Percentiles rank a stretch among this genome's conserved stretches.
These are phyloP conservation scores for Lasius platythorax DNA, from an alignment of 2,888 invertebrate species.

Conservation along the genomic window DNA sequence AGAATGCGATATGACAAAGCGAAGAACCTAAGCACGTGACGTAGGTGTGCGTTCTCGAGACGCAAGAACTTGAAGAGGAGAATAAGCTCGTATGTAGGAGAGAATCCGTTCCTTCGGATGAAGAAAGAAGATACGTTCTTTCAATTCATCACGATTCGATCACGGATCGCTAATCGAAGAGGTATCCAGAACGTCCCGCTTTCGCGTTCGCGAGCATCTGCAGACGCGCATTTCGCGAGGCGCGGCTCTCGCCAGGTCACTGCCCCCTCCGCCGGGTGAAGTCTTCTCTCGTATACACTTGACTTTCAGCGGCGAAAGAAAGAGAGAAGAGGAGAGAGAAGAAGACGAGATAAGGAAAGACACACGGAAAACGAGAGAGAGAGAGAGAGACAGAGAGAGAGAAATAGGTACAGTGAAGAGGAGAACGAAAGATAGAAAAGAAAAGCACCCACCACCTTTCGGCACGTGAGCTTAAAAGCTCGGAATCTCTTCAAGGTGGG, in stretches of 20 bases:
- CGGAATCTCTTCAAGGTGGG: slow-evolving; percentile 44
- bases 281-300: slow-evolving; percentile 75
- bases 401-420: slow-evolving; percentile 32
- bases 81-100: not conserved
- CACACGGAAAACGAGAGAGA: slow-evolving; percentile 19
- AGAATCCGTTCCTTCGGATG: not conserved
- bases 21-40: slow-evolving; percentile 31
- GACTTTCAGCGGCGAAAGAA: slow-evolving; percentile 68
- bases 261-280: slow-evolving; percentile 78
- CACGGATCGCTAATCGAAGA: slow-evolving; percentile 33
- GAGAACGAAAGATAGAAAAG: slow-evolving; percentile 53
- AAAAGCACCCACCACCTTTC: slow-evolving; percentile 38
- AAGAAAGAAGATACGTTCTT: not conserved
- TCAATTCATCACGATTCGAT: not conserved
- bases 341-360: slow-evolving; percentile 20
- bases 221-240: slow-evolving; percentile 80
- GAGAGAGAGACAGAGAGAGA: slow-evolving; percentile 5
- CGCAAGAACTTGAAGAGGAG: slow-evolving; percentile 8
- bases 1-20: slow-evolving; percentile 13
- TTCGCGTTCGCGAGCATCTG: slow-evolving; percentile 60
- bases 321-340: slow-evolving; percentile 39
- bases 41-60: not conserved
- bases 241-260: slow-evolving; percentile 80
- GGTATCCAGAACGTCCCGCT: slow-evolving; percentile 37
- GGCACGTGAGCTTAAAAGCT: slow-evolving; percentile 24